These are phyloP conservation scores for Apostichopus leukothele DNA, from an alignment of 53 echinoderm and acorn worm genomes.

Conservation along the genomic window DNA sequence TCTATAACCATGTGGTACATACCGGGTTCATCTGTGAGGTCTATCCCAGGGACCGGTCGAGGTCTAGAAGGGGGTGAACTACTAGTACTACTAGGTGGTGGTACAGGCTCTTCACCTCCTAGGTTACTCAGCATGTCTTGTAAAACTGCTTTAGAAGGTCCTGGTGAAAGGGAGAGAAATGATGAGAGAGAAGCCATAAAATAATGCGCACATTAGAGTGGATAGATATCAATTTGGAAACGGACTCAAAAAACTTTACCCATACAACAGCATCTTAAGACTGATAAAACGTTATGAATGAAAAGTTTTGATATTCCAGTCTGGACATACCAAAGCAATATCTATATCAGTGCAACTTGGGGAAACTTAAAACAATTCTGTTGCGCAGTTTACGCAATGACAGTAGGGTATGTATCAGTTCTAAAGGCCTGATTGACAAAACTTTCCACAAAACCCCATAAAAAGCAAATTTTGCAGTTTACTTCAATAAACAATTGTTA, in stretches of 20 bases:
- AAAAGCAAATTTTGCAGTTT: too few species aligned
- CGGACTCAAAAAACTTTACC: background rate
- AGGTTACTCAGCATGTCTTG: slow-evolving; percentile 98
- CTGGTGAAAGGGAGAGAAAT: slow-evolving; percentile 40
- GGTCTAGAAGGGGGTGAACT: slow-evolving; percentile 52
- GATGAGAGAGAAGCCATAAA: background rate
- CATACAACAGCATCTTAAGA: background rate
- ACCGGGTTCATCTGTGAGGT: slow-evolving; percentile 92
- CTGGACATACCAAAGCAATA: too few species aligned
- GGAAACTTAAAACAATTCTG: too few species aligned
- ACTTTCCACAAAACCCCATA: too few species aligned
- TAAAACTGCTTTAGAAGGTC: slow-evolving; percentile 91
- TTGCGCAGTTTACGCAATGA: too few species aligned
- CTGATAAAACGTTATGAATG: background rate
- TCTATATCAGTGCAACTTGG: too few species aligned
- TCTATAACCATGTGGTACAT: slow-evolving; percentile 20
- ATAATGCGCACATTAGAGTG: too few species aligned
- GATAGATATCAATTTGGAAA: background rate
- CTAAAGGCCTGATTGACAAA: too few species aligned
- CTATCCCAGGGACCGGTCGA: slow-evolving; percentile 63
- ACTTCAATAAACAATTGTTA: too few species aligned
- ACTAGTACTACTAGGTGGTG: slow-evolving; percentile 50
- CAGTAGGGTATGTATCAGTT: too few species aligned
- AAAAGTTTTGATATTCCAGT: too few species aligned
- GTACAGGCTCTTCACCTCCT: slow-evolving; percentile 73